Evolutionary conservation across 2,888 invertebrate genomes (phyloP), one percentile per base, ranked within the genome.

Genomic region (Pimpla rufipes): DNA sequence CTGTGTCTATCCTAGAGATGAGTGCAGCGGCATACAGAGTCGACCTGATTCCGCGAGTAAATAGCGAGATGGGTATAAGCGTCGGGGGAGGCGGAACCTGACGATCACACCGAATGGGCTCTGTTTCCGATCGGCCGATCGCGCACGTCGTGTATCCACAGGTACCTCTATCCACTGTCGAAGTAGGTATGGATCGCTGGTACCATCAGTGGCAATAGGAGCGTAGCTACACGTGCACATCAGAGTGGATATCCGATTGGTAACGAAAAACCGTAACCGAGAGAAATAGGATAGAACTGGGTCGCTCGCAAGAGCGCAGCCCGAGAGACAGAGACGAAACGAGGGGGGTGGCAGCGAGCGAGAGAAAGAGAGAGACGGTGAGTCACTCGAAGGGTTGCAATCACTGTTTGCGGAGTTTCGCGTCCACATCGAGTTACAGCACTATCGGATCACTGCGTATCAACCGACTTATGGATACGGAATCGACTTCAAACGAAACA

Each of bases 11-110:
- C 18, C 76, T 29, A 45, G 45, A 71, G 76, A 40, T 47, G 45
- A 67, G 67, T 77, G 18, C 35, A 59, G 59, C 29, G 45, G 35
- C 68, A 66, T 66, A 76, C 45, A 71, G 57, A 55, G 35, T 35
- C 73, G 73, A 74, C 81, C 81, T 81, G 73, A 81, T 81, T 81
- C 45, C 18, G 62, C 62, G 55, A 70, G 75, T 70, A 75, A 81
- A 81, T 70, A 73, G 59, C 59, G 62, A 67, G 40, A 40, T 52
- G 45, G 45, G 35, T 59, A 13, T 18, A 67, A 70, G 64, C 71
- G 55, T 35, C n/a, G 16, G 16, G 59, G 50, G 50, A 29, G 40
- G 13, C 74, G 47, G 18, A 16, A 35, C 35, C 42, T 47, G 57
- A 29, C 76, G 68, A 77, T 59, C 45, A 35, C 35, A 59, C 47